Percentiles rank a stretch among this genome's conserved stretches.
phyloP scores from a whole-genome alignment of 2,797 vertebrate species.

The Rhynchotus rufescens region DNA sequence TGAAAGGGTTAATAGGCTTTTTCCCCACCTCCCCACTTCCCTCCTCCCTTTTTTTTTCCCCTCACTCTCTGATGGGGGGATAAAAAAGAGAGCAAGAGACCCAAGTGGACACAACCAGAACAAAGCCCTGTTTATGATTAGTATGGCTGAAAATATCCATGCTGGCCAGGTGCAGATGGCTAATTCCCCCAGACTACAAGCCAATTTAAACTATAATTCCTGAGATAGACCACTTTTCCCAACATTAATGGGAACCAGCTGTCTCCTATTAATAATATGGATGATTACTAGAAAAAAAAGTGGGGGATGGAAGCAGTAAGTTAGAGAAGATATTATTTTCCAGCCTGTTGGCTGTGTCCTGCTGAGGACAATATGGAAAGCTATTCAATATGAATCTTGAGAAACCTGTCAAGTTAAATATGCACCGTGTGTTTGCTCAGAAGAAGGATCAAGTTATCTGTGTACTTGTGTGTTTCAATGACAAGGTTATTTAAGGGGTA shows the following conservation, averaged over 20 bases:
- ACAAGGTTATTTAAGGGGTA: constrained; percentile 35
- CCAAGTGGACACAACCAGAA: constrained; percentile 58
- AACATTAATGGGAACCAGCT: constrained; percentile 87
- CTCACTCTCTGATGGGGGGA: background rate
- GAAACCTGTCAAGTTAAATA: constrained; percentile 51
- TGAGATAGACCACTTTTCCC: constrained; percentile 80
- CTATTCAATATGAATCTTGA: constrained; percentile 49
- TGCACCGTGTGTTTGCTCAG: background rate
- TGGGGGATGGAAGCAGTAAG: constrained; percentile 21
- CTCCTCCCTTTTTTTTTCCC: background rate
- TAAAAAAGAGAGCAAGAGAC: constrained; percentile 6
- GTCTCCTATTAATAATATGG: constrained; percentile 84
- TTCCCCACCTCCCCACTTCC: background rate
- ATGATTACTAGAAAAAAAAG: constrained; percentile 66
- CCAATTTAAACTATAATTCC: constrained; percentile 88
- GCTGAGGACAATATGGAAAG: constrained; percentile 46
- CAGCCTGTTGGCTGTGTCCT: constrained; percentile 58
- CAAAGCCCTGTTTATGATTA: constrained; percentile 75
- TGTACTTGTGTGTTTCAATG: background rate
- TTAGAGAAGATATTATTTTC: constrained; percentile 68
- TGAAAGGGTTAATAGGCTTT: constrained; percentile 28
- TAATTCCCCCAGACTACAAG: constrained; percentile 82
- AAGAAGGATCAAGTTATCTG: constrained; percentile 31
- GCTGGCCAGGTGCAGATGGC: constrained; percentile 85
- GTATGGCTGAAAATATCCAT: constrained; percentile 82